Evolutionary conservation across 2,797 vertebrate genomes (phyloP), one percentile per base, ranked within the genome.

Genomic region (Balearica regulorum): DNA sequence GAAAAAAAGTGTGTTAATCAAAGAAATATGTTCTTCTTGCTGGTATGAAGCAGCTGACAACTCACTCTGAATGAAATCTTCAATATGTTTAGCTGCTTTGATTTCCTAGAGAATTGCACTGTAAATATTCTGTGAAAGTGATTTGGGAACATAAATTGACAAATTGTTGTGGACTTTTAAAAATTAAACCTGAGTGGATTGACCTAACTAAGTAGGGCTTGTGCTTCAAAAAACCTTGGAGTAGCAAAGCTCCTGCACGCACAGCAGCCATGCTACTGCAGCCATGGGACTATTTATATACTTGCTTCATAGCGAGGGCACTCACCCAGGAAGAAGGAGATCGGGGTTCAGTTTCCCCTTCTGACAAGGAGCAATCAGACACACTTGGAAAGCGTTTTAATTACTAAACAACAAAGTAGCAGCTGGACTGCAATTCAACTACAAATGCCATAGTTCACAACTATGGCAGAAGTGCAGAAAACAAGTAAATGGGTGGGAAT

Each of bases 21-120:
- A 92, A 93, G 77, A 95, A 94, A 95, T 95, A 92, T 80, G 93
- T 88, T 95, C 55, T 76, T 91, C 88, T 93, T 93, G 49, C 54
- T 95, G 70, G 46, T 94, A 82, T 2, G 8, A 91, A 66, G 41
- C 79, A 86, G 58, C 71, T 94, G 91, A 90, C 53, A 89, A 79
- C 41, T 90, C 73, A 54, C 46, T 89, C 75, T 73, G 82, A 96
- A 90, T 88, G 79, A 95, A 93, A 78, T 89, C 48, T 93, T 91
- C 82, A 91, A 29, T 93, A 92, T 87, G 76, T 85, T 92, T 92
- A 85, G 33, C 53, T 85, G 51, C 21, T 91, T 89, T 84, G 57
- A 66, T 86, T 91, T 86, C 48, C 37, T 44, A 90, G 66, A 66
- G 73, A 90, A 90, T 39, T 87, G 9, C n/a, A 66, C 48, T 55